phyloP scores from a whole-genome alignment of 92 coral and sea anemone species.

The Zoanthus sansibaricus region DNA sequence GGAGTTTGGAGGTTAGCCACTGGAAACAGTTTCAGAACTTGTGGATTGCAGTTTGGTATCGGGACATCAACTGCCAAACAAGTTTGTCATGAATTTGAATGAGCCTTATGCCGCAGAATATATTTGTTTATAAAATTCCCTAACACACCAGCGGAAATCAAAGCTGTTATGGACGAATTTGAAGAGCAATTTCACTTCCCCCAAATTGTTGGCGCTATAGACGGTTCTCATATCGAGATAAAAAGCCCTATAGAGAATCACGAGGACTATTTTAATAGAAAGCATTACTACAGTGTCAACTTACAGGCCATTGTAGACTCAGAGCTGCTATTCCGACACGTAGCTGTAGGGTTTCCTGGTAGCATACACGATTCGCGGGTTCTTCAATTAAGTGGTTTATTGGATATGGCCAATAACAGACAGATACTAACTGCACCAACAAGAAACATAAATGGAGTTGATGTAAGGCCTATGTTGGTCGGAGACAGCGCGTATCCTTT shows the following conservation, averaged over 20 bases:
- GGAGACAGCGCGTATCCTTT: constrained; percentile 59
- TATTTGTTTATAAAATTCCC: constrained; percentile 63
- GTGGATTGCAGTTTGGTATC: constrained; percentile 53
- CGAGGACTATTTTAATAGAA: constrained; percentile 56
- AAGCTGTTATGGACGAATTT: constrained; percentile 52
- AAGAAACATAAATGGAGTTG: constrained; percentile 33
- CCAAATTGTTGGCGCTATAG: constrained; percentile 59
- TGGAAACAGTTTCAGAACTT: constrained; percentile 54
- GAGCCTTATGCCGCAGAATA: constrained; percentile 41
- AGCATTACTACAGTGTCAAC: constrained; percentile 59
- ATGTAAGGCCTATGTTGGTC: constrained; percentile 37
- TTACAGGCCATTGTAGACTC: constrained; percentile 58
- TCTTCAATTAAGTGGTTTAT: constrained; percentile 39
- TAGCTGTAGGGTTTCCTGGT: constrained; percentile 53
- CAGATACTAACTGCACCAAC: constrained; percentile 37
- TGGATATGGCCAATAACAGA: constrained; percentile 26
- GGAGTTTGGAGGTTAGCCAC: constrained; percentile 54
- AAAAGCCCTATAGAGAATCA: constrained; percentile 49
- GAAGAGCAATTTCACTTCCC: constrained; percentile 48
- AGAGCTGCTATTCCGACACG: constrained; percentile 18
- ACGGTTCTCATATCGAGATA: constrained; percentile 57
- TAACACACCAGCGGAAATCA: constrained; percentile 57
- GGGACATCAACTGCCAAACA: constrained; percentile 58
- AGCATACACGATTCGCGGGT: constrained; percentile 57
- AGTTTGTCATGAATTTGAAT: constrained; percentile 42